Base-by-base conservation (phyloP, 2,113 vertebrate species). In the Stegastes partitus region DNA sequence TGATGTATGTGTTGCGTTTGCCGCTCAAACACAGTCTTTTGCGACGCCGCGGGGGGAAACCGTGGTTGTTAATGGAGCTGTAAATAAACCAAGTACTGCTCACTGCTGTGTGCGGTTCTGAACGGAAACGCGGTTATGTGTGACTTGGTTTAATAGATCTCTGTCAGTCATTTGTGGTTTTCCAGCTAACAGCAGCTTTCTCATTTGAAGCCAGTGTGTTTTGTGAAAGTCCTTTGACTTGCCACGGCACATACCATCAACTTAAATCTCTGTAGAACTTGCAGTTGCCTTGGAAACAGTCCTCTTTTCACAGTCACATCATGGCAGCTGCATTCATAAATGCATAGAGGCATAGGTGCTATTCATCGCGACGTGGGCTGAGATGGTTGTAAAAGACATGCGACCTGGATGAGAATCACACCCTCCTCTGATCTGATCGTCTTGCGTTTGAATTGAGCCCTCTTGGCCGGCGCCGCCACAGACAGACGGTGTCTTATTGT, bases 201-300 rank as follows among this genome's bases (percentile, higher is more conserved):
- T 31, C 25, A 31, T 53, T 42, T 34, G 58, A 59, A 44, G 64
- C 2, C 55, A 16, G 19, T 8, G 11, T 58, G 31, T 47, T 37
- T 23, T 25, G 19, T 34, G 21, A 26, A n/a, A 66, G 70, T 50
- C 26, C 23, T 79, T 75, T 77, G 22, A 80, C 28, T 54, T 50
- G 34, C 81, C 67, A 59, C 68, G 64, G 62, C 80, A 87, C 56
- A 79, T 91, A 84, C 85, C 80, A 84, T 89, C 66, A 82, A 92
- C 91, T 84, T 83, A 87, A 84, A 75, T 58, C 73, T 82, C 63
- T 85, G 70, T 83, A 62, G 75, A 87, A 56, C 66, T 77, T 79
- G 31, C 85, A 28, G 80, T 89, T 77, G 5, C 85, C 89, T 81
- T 88, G 72, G 85, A 92, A 93, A 91, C 89, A 15, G 19, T 19